Evolutionary conservation across 37 sponge, comb jelly and placozoan species (phyloP).

Genomic region (Halisarca cf. caerulea): DNA sequence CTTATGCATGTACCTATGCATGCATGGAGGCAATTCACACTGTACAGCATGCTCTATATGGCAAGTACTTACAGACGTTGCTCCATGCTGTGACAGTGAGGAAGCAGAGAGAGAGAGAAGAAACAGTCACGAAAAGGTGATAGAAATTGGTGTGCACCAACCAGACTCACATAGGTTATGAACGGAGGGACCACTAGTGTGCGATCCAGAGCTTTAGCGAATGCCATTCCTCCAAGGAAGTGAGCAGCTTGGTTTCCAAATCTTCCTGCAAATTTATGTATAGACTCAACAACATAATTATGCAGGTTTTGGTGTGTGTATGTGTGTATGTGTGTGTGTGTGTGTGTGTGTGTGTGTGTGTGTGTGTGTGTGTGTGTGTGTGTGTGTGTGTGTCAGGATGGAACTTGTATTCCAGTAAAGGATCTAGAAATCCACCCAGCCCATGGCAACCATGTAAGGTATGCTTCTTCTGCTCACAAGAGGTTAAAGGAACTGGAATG

Average conservation of each 20-base stretch:
- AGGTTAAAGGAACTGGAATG: too few species aligned
- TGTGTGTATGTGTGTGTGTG: constrained; percentile 19
- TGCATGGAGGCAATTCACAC: too few species aligned
- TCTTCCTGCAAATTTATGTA: constrained; percentile 53
- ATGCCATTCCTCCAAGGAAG: constrained; percentile 72
- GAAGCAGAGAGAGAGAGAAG: too few species aligned
- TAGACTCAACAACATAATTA: neutral
- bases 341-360: neutral
- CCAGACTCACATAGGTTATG: constrained; percentile 66
- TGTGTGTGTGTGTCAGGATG: neutral
- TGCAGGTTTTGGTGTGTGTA: neutral
- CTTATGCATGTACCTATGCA: too few species aligned
- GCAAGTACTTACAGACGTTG: neutral
- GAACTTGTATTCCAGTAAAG: too few species aligned
- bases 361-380: neutral
- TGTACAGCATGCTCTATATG: neutral
- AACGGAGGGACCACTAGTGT: constrained; percentile 84
- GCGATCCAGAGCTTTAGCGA: constrained; percentile 83
- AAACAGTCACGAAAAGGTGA: too few species aligned
- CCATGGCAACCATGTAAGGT: too few species aligned
- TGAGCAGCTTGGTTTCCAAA: constrained; percentile 94
- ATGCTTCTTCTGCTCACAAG: too few species aligned
- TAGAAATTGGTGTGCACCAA: neutral
- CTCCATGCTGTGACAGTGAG: neutral
- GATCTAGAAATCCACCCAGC: too few species aligned